These are phyloP conservation scores for Stegodyphus dumicola DNA, from an alignment of 1,140 invertebrate species.

Conservation along the genomic window DNA sequence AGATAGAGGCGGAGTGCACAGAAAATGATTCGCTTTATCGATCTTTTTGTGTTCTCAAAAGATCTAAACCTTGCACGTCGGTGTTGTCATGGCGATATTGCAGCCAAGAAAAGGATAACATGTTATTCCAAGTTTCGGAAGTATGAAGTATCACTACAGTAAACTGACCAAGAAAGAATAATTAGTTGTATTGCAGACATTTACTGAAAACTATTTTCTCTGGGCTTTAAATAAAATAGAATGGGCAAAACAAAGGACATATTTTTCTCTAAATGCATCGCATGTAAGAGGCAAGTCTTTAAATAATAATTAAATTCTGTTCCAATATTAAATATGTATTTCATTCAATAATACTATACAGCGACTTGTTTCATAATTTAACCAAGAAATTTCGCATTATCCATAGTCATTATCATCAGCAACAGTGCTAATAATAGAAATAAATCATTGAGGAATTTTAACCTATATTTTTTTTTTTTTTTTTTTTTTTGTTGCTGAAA, in stretches of 20 bases:
- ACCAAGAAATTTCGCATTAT: too few relatives aligned
- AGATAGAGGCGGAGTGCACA: background rate
- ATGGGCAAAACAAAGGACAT: background rate
- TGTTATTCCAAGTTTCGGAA: background rate
- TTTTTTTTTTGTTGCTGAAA: too few relatives aligned
- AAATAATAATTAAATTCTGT: too few relatives aligned
- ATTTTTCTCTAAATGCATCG: background rate
- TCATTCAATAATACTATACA: too few relatives aligned
- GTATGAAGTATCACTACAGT: background rate
- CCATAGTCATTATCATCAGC: too few relatives aligned
- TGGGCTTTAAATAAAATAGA: background rate
- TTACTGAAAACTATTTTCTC: background rate
- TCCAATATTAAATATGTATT: too few relatives aligned
- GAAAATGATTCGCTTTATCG: constrained; percentile 17
- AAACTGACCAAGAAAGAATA: background rate
- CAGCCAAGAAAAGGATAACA: background rate
- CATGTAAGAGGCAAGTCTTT: background rate
- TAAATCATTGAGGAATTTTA: too few relatives aligned
- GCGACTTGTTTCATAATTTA: too few relatives aligned
- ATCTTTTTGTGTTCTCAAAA: constrained; percentile 6
- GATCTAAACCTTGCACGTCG: background rate
- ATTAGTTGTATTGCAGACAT: background rate
- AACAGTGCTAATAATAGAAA: too few relatives aligned
- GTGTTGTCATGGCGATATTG: constrained; percentile 6
- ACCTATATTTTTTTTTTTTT: too few relatives aligned